Evolutionary conservation across 1,140 invertebrate species (phyloP).

Genomic region (Nasonia giraulti): DNA sequence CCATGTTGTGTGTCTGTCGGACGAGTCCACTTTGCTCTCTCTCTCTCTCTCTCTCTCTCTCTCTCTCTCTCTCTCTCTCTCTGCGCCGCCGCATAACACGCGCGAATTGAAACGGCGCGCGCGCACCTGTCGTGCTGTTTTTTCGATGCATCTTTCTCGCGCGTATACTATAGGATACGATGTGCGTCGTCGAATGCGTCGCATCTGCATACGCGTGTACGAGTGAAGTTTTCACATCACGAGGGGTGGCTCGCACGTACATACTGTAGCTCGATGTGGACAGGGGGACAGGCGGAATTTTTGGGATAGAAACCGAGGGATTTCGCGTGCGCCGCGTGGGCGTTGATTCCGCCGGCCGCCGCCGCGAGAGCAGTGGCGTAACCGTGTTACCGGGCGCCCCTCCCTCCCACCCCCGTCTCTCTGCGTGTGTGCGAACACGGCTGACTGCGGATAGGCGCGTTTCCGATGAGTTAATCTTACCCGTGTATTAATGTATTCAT

Average conservation of each 20-base stretch:
- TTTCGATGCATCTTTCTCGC: neutral
- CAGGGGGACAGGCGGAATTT: neutral
- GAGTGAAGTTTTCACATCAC: neutral
- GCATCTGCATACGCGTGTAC: neutral
- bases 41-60: neutral
- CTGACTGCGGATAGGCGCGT: neutral
- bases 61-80: neutral
- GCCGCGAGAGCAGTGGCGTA: slow-evolving; percentile 14
- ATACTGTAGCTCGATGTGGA: too few relatives aligned
- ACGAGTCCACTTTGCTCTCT: slow-evolving; percentile 48
- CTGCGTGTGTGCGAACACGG: neutral
- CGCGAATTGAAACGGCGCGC: slow-evolving; percentile 6
- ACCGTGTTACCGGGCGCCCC: slow-evolving; percentile 38
- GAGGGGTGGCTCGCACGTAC: too few relatives aligned
- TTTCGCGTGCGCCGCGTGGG: slow-evolving; percentile 52
- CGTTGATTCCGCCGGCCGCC: slow-evolving; percentile 37
- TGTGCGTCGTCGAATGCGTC: too few relatives aligned
- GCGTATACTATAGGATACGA: too few relatives aligned
- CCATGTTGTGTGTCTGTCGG: slow-evolving; percentile 43
- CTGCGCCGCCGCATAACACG: slow-evolving; percentile 4
- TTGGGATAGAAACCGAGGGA: neutral
- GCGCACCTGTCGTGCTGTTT: neutral
- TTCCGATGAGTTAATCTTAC: neutral
- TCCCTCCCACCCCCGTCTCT: slow-evolving; percentile 25
- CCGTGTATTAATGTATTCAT: too few relatives aligned